These are phyloP conservation scores for Itoplectis maculator DNA, from an alignment of 2,888 invertebrate genomes.

Conservation along the genomic window DNA sequence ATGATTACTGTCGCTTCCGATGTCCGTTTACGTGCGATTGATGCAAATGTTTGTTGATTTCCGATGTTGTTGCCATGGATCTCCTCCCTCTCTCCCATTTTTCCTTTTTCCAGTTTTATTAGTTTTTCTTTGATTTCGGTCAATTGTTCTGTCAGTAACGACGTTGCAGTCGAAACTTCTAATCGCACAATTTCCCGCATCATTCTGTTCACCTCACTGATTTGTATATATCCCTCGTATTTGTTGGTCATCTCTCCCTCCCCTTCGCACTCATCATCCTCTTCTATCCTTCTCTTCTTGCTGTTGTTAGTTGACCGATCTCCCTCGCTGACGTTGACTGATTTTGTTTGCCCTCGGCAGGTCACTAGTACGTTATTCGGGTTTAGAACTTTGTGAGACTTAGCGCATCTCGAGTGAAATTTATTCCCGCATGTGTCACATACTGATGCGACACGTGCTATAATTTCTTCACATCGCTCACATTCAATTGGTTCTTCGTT, in stretches of 20 bases:
- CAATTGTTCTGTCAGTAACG: not conserved
- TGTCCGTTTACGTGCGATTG: not conserved
- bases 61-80: not conserved
- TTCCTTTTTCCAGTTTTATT: not conserved
- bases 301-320: not conserved
- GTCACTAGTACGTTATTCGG: not conserved
- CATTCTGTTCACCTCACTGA: not conserved
- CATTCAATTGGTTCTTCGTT: not conserved
- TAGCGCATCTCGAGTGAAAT: slow-evolving; percentile 12
- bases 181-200: not conserved
- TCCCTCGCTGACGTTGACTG: not conserved
- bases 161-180: not conserved
- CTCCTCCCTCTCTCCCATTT: not conserved
- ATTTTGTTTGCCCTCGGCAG: not conserved
- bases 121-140: slow-evolving; percentile 10
- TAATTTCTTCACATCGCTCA: slow-evolving; percentile 12
- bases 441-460: slow-evolving; percentile 12
- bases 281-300: slow-evolving; percentile 6
- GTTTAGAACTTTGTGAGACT: not conserved
- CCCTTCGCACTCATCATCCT: not conserved
- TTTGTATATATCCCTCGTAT: not conserved
- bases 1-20: not conserved
- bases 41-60: not conserved
- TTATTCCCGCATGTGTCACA: not conserved
- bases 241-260: not conserved